A percentile compares a stretch with the other conserved stretches of the same genome.
phyloP scores from a whole-genome alignment of 2,797 vertebrate genomes.

The Eupleurogrammus muticus region DNA sequence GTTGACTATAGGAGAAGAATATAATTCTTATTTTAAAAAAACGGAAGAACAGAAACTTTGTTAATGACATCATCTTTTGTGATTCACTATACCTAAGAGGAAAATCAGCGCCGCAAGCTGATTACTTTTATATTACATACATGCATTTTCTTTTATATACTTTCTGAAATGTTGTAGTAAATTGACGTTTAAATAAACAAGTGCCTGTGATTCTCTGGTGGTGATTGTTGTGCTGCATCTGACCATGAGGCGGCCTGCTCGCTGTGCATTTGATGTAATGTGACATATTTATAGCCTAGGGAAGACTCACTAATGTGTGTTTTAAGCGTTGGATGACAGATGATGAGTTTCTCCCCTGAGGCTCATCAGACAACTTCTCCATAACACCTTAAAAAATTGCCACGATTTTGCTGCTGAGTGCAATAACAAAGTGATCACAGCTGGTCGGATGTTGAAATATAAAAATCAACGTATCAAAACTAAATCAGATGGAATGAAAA shows the following conservation, averaged over 20 bases:
- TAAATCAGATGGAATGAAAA: too few relatives aligned
- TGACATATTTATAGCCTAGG: background rate
- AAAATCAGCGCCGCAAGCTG: too few relatives aligned
- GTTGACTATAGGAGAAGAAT: too few relatives aligned
- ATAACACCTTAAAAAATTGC: background rate
- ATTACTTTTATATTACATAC: too few relatives aligned
- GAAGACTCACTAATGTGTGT: background rate
- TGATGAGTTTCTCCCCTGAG: background rate
- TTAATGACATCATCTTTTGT: too few relatives aligned
- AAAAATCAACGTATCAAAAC: slow-evolving; percentile 1
- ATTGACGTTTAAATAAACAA: background rate
- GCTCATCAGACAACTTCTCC: background rate
- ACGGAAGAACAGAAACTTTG: too few relatives aligned
- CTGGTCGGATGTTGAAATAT: background rate
- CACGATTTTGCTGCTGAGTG: background rate
- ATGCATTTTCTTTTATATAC: too few relatives aligned
- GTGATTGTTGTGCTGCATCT: background rate
- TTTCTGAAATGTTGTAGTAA: too few relatives aligned
- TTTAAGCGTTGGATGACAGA: background rate
- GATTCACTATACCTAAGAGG: too few relatives aligned
- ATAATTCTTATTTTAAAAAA: too few relatives aligned
- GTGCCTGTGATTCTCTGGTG: too few relatives aligned
- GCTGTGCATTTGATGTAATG: background rate
- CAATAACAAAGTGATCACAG: background rate
- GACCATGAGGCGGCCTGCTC: background rate